Evolutionary conservation across 2,888 invertebrate genomes (phyloP), one percentile per base, ranked within the genome.

Genomic region (Sussaba pulchella): DNA sequence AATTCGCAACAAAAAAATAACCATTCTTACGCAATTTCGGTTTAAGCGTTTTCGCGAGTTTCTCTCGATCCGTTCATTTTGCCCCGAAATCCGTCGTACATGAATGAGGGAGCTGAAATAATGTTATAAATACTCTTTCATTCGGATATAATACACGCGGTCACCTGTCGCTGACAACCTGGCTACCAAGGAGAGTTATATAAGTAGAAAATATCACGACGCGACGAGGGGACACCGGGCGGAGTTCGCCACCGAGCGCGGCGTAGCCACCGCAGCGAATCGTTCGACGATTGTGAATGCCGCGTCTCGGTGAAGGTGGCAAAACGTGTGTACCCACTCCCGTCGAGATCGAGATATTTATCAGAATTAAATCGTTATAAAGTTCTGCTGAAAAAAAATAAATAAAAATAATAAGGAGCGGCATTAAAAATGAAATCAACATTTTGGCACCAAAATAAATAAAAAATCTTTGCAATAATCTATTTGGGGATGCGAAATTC

Each of bases 191-290:
- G 81, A 75, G 72, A 71, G 82, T 88, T 88, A 87, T 78, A 81
- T 88, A 88, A 88, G 88, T 67, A 79, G 78, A 80, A 82, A 77
- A 76, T 72, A 81, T 78, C 79, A 64, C 69, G 72, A 81, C 72
- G 63, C 67, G 52, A 61, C 72, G 64, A 76, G 31, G 59, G 54
- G 21, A 70, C 70, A 69, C 50, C 61, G 4, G 4, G 31, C 31
- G 73, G 36, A 43, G 70, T 59, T 50, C 26, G 73, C 31, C 6
- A 6, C 31, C 4, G 31, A 31, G 77, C 19, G 50, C 70, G 69
- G 72, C 59, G 50, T 64, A 64, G 69, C 57, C 19, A 54, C 57
- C 63, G 63, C 47, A n/a, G 9, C 57, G 61, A 63, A 50, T 67
- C 76, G 72, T 14, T 59, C 59, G 19, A 80, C 71, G 50, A 64